A percentile compares a stretch with the other conserved stretches of the same genome.
Conservation (phyloP, 2,888 invertebrate species). For the Drosophila meridiana region DNA sequence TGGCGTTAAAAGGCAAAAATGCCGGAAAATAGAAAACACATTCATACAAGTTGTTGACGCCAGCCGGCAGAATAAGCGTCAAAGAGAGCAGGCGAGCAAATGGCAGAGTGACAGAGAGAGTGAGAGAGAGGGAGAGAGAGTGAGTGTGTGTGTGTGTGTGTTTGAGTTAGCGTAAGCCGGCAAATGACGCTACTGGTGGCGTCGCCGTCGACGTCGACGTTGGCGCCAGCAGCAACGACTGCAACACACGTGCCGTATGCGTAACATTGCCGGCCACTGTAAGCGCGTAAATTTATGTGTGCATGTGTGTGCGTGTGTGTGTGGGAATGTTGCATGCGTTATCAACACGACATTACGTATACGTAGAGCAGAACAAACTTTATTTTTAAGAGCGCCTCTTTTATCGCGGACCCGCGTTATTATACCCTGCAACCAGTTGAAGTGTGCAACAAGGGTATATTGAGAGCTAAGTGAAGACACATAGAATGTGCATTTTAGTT, state of each 20-base stretch:
- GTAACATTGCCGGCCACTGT: constrained; percentile 49
- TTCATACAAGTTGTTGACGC: constrained; percentile 79
- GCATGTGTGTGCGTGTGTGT: neutral
- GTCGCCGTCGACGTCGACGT: constrained; percentile 9
- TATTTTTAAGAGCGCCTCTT: constrained; percentile 43
- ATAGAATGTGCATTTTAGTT: neutral
- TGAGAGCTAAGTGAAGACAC: neutral
- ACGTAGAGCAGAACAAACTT: constrained; percentile 36
- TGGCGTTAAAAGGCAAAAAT: constrained; percentile 27
- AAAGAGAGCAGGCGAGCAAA: neutral
- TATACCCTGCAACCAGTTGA: constrained; percentile 2
- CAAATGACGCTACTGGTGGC: constrained; percentile 12
- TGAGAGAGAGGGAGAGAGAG: neutral
- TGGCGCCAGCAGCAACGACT: constrained; percentile 16
- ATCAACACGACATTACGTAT: constrained; percentile 37
- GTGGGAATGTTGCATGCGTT: constrained; percentile 24
- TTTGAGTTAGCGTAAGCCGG: constrained; percentile 31
- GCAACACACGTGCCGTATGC: constrained; percentile 64
- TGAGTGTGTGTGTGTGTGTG: neutral
- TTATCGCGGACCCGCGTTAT: constrained; percentile 34
- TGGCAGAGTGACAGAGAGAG: neutral
- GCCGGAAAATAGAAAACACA: constrained; percentile 69
- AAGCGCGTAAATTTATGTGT: constrained; percentile 8
- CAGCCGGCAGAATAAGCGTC: constrained; percentile 25
- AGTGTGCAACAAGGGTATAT: neutral